Percentiles rank a stretch among this genome's conserved stretches.
Conservation (phyloP, 2,113 vertebrate species). For the Arothron firmamentum region DNA sequence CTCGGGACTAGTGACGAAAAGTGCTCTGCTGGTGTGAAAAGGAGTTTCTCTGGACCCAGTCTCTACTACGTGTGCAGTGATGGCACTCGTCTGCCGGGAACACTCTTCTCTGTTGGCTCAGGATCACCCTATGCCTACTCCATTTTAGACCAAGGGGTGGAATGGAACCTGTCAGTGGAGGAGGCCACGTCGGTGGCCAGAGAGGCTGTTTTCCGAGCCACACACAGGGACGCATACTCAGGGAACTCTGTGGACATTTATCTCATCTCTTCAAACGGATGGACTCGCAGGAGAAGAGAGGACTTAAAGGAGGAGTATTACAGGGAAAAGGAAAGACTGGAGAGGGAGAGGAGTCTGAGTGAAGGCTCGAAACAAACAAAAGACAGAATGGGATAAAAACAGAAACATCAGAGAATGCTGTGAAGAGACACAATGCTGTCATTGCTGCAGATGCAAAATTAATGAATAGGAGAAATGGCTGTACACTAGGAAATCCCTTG, state of each 20-base stretch:
- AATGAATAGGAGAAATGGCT: constrained; percentile 51
- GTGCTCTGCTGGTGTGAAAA: background rate
- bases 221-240: constrained; percentile 82
- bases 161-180: constrained; percentile 69
- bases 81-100: constrained; percentile 75
- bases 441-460: constrained; percentile 50
- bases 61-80: constrained; percentile 85
- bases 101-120: constrained; percentile 83
- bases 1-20: constrained; percentile 15
- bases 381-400: constrained; percentile 27
- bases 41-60: constrained; percentile 64
- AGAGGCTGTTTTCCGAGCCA: constrained; percentile 80
- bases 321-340: constrained; percentile 55
- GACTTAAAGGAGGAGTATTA: constrained; percentile 76
- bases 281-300: constrained; percentile 73
- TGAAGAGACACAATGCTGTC: constrained; percentile 31
- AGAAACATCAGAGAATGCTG: constrained; percentile 28
- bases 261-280: constrained; percentile 77
- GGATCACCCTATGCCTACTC: constrained; percentile 86
- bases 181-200: constrained; percentile 78
- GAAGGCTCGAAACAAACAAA: constrained; percentile 35
- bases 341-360: constrained; percentile 16
- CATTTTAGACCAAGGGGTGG: constrained; percentile 76
- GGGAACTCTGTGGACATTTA: constrained; percentile 84
- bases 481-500: constrained; percentile 55